These are phyloP conservation scores for Troides helena DNA, from an alignment of 2,888 invertebrate species.

Conservation along the genomic window DNA sequence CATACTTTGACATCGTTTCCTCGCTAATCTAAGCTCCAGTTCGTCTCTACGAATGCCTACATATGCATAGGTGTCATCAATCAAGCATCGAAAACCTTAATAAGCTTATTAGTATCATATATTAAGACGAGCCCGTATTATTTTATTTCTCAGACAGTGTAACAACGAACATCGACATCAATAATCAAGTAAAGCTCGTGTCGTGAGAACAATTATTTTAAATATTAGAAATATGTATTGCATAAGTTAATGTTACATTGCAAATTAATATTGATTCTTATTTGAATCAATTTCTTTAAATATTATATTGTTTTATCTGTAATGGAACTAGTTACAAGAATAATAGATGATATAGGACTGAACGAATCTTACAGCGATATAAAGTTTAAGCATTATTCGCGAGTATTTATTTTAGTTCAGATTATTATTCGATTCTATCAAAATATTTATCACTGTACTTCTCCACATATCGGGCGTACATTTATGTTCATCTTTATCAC, in stretches of 20 bases:
- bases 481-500: too few species aligned
- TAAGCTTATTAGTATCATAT: too few species aligned
- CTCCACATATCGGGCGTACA: too few species aligned
- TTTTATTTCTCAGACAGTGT: background rate
- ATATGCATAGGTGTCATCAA: too few species aligned
- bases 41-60: too few species aligned
- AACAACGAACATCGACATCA: background rate
- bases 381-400: too few species aligned
- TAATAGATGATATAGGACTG: background rate
- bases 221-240: background rate
- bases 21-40: too few species aligned
- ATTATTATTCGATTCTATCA: too few species aligned
- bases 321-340: background rate
- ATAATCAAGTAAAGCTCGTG: background rate
- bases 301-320: background rate
- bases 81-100: too few species aligned
- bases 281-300: background rate
- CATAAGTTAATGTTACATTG: background rate
- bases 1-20: too few species aligned
- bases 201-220: background rate
- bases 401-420: too few species aligned
- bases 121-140: background rate
- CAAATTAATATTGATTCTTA: background rate
- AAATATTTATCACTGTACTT: too few species aligned
- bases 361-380: background rate